phyloP scores from a whole-genome alignment of 2,113 vertebrate species.

The Dasyornis broadbenti region DNA sequence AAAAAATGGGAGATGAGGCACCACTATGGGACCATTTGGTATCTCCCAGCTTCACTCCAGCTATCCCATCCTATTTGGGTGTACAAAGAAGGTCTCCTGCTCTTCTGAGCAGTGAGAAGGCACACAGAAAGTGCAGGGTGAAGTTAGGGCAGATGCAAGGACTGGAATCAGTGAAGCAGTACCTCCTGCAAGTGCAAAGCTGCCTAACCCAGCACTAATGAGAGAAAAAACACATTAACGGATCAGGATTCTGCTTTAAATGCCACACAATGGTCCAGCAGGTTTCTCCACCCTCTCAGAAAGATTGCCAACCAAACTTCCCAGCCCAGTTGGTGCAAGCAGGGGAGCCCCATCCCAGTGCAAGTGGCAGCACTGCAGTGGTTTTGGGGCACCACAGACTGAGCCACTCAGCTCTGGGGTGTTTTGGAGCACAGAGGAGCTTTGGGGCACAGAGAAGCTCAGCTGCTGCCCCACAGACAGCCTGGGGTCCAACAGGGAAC shows the following conservation, averaged over 20 bases:
- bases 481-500: not conserved
- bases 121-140: not conserved
- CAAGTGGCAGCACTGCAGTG: accelerated
- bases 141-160: not conserved
- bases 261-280: accelerated
- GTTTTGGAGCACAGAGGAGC: not conserved
- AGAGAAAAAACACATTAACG: not conserved
- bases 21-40: no score
- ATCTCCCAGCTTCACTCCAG: not conserved
- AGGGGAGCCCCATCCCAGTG: not conserved
- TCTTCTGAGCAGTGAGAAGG: not conserved
- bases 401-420: accelerated
- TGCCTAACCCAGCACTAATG: not conserved
- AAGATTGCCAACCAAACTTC: not conserved
- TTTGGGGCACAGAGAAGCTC: not conserved
- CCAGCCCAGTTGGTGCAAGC: accelerated
- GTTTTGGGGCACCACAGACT: not conserved
- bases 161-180: accelerated
- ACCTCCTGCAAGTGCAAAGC: accelerated
- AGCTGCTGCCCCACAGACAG: not conserved
- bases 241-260: not conserved
- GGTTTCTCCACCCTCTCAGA: not conserved
- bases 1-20: not conserved
- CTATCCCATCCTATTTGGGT: not conserved
- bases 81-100: not conserved